phyloP scores from a whole-genome alignment of 2,888 invertebrate genomes.

The Apotomis capreana region DNA sequence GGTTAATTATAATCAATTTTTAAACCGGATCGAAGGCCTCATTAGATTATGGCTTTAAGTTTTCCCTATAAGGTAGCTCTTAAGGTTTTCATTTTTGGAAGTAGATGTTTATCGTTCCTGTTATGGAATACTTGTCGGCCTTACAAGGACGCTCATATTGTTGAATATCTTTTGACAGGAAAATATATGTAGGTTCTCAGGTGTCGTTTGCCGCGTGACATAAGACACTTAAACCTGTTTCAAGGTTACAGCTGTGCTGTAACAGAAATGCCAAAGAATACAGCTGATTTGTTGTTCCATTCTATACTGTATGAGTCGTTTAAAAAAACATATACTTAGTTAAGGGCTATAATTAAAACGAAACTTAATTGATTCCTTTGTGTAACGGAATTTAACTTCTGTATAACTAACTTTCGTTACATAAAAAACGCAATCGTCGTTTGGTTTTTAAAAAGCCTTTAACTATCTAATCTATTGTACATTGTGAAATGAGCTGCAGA shows the following conservation, averaged over 20 bases:
- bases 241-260: neutral
- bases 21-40: neutral
- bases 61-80: neutral
- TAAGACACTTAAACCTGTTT: conserved; percentile 27
- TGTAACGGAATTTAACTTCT: too few relatives aligned
- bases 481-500: too few relatives aligned
- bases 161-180: conserved; percentile 10
- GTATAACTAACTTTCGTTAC: too few relatives aligned
- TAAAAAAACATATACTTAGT: too few relatives aligned
- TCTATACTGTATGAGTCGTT: too few relatives aligned
- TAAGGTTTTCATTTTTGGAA: neutral
- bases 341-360: too few relatives aligned
- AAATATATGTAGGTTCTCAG: conserved; percentile 19
- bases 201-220: conserved; percentile 4
- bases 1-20: too few relatives aligned
- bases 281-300: neutral
- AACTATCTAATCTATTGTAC: too few relatives aligned
- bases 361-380: too few relatives aligned
- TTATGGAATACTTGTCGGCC: conserved; percentile 5
- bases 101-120: conserved; percentile 5
- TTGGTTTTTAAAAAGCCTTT: too few relatives aligned
- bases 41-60: neutral
- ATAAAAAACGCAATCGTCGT: too few relatives aligned
- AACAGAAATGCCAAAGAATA: neutral
- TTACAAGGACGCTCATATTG: conserved; percentile 16